Conservation (phyloP, 2,113 vertebrate species). For the Baryphthengus martii region DNA sequence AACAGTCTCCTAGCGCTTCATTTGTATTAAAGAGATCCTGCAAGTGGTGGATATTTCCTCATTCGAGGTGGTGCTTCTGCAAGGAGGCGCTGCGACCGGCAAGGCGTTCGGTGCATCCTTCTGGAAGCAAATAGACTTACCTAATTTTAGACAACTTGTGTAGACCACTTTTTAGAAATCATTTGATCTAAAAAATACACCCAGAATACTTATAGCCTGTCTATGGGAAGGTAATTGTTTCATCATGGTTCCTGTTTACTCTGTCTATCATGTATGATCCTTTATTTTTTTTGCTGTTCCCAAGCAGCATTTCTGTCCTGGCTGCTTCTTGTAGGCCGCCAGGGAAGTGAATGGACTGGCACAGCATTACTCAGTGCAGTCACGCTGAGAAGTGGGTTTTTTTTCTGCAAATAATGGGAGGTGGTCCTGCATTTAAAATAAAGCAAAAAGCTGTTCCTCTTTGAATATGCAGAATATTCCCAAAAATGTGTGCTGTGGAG, state of each 20-base stretch:
- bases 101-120: background rate
- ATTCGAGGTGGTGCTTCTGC: background rate
- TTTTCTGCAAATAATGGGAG: background rate
- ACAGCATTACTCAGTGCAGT: background rate
- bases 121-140: background rate
- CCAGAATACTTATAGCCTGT: background rate
- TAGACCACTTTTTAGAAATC: background rate
- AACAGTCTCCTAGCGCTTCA: background rate
- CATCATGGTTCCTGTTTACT: background rate
- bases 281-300: background rate
- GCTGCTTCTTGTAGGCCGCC: accelerated
- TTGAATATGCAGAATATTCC: background rate
- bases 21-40: background rate
- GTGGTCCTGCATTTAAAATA: background rate
- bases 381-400: background rate
- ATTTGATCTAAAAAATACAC: background rate
- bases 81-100: background rate
- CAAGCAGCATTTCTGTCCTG: background rate
- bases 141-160: background rate
- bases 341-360: background rate
- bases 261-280: background rate
- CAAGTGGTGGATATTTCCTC: background rate
- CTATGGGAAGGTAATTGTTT: background rate
- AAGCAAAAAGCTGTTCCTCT: background rate
- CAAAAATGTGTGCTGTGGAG: background rate